These are phyloP conservation scores for Lochmaea crataegi DNA, from an alignment of 2,888 invertebrate genomes.

Conservation along the genomic window DNA sequence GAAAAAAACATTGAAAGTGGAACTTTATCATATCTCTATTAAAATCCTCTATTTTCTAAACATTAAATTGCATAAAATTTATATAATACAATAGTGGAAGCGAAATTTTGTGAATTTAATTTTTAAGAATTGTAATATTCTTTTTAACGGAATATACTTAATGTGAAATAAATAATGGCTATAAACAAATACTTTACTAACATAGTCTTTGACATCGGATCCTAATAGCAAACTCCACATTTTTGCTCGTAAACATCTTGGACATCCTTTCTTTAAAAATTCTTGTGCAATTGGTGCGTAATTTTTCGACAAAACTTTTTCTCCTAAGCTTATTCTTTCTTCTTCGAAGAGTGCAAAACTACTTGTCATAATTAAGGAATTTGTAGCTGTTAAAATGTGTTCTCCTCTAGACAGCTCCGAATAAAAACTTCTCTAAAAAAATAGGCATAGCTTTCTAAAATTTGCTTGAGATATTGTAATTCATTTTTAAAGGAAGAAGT, in stretches of 20 bases:
- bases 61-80: no score
- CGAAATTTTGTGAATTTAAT: no score
- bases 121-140: no score
- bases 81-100: no score
- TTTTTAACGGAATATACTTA: no score
- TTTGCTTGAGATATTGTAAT: no score
- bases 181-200: conserved; percentile 57
- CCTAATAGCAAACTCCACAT: conserved; percentile 91
- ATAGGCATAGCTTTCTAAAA: no score
- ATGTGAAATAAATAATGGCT: not conserved
- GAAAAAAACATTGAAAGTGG: conserved; percentile 45
- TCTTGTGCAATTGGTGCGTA: conserved; percentile 92
- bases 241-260: conserved; percentile 79
- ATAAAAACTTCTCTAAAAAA: conserved; percentile 75
- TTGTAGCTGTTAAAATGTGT: conserved; percentile 75
- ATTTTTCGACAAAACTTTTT: conserved; percentile 79
- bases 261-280: conserved; percentile 87
- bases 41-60: no score
- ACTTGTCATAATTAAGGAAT: conserved; percentile 57
- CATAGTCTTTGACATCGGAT: conserved; percentile 77
- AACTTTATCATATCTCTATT: no score
- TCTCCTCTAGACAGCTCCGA: conserved; percentile 81
- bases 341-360: conserved; percentile 73
- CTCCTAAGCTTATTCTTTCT: conserved; percentile 80
- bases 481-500: no score